Base-by-base conservation (phyloP, 1,140 invertebrate species). In the Orussus abietinus region DNA sequence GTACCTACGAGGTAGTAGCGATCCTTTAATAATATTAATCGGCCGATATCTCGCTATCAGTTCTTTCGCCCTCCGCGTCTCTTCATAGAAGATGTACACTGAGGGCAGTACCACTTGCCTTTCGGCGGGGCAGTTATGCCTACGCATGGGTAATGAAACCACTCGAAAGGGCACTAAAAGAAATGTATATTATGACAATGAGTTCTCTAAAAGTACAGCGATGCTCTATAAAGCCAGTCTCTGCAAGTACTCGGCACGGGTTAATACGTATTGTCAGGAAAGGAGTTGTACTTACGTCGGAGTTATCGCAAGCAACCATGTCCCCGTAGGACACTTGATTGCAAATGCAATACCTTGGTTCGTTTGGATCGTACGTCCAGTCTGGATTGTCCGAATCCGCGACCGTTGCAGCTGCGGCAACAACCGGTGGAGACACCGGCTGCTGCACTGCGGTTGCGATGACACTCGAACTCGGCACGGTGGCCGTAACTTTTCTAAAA, bases 281-380 rank as follows among this genome's bases (percentile, higher is more conserved):
- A 26, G 35, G 19, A 15, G 3, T 39, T 4, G 48, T 43, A 75
- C 80, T 84, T 75, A 92, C 89, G 65, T 92, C 89, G 69, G 90
- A 85, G 76, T 98, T 98, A 77, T 98, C 96, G 76, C 96, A 98
- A 38, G 93, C 95, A 37, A 99, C 94, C 96, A 99, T 99, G 59
- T 97, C 92, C 6, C 96, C 96, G 67, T 97, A 98, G 1, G 92
- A 96, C 19, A 98, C 92, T 75, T 98, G 90, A 75, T 98, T 96
- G 72, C 96, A 98, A 54, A 96, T 82, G 73, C 96, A 98, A 69
- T 98, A 98, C 53, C 93, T 80, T 7, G 92, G 94, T 72, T 98
- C 94, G 61, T 92, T 90, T 2, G 90, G 89, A 75, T 93, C 90
- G 52, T 87, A 89, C 0, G 83, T 83, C 88, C 88, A 91, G 52